Evolutionary conservation across 2,113 vertebrate species (phyloP).

Genomic region (Stegastes partitus): DNA sequence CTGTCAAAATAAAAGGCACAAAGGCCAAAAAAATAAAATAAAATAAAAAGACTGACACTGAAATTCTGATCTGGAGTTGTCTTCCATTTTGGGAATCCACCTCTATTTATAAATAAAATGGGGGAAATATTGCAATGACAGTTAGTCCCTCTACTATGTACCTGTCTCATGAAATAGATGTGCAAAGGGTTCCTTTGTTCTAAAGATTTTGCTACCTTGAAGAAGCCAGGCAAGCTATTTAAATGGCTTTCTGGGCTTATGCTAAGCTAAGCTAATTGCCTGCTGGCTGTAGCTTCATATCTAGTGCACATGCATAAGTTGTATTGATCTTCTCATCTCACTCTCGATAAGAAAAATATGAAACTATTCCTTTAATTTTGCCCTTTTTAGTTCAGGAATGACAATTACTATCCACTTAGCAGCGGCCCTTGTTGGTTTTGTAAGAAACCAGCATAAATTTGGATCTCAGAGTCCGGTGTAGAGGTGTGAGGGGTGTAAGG

Average conservation of each 20-base stretch:
- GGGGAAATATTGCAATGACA: too few species aligned
- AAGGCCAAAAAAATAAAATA: too few species aligned
- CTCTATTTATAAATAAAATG: too few species aligned
- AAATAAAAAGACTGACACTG: too few species aligned
- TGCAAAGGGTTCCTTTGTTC: too few species aligned
- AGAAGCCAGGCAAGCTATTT: too few species aligned
- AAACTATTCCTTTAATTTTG: background rate
- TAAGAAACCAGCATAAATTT: conserved; percentile 18
- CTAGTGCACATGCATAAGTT: background rate
- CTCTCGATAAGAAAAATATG: conserved; percentile 1
- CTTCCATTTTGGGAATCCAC: too few species aligned
- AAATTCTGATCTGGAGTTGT: too few species aligned
- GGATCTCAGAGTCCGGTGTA: conserved; percentile 30
- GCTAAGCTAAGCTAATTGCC: background rate
- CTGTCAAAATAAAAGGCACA: too few species aligned
- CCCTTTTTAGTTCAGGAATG: background rate
- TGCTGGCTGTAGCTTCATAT: background rate
- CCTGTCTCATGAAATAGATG: too few species aligned
- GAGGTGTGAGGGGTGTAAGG: conserved; percentile 40
- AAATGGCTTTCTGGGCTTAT: background rate
- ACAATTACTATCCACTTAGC: background rate
- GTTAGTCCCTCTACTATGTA: too few species aligned
- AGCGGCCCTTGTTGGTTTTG: background rate
- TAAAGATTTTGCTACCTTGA: too few species aligned
- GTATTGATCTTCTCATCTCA: background rate